phyloP scores from a whole-genome alignment of 2,888 invertebrate species.

The Macrosoma leucophasiata region DNA sequence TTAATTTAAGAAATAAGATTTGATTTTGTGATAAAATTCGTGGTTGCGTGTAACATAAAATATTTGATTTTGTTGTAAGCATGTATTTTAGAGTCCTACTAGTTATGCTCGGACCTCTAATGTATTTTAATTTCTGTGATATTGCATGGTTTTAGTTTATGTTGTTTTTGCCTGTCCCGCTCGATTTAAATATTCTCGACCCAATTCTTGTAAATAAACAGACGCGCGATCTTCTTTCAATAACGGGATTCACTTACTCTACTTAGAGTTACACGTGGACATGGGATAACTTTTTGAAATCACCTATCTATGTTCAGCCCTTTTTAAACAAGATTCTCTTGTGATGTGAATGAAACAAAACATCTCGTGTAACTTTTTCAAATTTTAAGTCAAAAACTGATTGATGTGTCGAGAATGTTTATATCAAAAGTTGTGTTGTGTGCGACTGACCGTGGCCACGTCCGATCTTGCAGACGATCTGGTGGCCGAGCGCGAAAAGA shows the following conservation, averaged over 20 bases:
- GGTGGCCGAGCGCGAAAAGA: conserved; percentile 95
- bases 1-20: neutral
- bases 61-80: conserved; percentile 44
- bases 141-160: conserved; percentile 58
- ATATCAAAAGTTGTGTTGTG: conserved; percentile 46
- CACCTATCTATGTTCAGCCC: no score
- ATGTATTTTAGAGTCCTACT: conserved; percentile 59
- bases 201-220: conserved; percentile 7
- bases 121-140: conserved; percentile 43
- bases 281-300: no score
- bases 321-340: no score
- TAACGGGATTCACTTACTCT: neutral
- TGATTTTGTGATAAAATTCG: neutral
- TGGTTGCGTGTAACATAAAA: conserved; percentile 16
- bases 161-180: conserved; percentile 55
- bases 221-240: neutral
- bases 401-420: conserved; percentile 32
- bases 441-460: conserved; percentile 65
- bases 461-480: conserved; percentile 90
- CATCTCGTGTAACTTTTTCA: neutral
- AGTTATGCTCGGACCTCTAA: conserved; percentile 55
- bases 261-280: no score
- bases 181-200: conserved; percentile 36
- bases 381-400: no score
- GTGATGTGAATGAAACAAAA: neutral